Evolutionary conservation across 1,140 invertebrate species (phyloP), one percentile per base, ranked within the genome.

Genomic region (Lethrus apterus): DNA sequence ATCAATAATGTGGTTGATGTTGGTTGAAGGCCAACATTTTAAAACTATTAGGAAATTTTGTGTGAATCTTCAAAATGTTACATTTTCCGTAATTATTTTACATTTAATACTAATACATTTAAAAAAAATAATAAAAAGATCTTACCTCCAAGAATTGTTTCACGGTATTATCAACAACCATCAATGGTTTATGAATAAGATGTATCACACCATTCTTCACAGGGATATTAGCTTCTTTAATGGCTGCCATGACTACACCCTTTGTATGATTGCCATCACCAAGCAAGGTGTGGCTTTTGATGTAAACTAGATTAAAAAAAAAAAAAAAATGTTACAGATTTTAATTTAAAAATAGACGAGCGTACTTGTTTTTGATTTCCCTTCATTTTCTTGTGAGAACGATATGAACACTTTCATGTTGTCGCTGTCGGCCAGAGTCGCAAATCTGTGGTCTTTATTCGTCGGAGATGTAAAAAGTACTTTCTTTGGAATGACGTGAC

Each of bases 161-260:
- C 30, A 93, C 80, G 3, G 82, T 85, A 8, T 80, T 83, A 57
- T 93, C 89, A 19, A 93, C 84, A 24, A 93, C 80, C 83, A 93
- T 91, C 1, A 95, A 70, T 0, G 90, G 90, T 48, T 86, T 78
- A 48, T 89, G 84, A 56, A 94, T 94, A 17, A 95, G 74, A 71
- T 95, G 92, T 2, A 94, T 80, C 0, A 94, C 90, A 7, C 92
- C 91, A 61, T 94, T 94, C 58, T 80, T 81, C 3, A 94, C 86
- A 0, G 91, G 90, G 52, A 95, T 93, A 67, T 95, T 93, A n/a
- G 83, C 83, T 64, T 83, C 81, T 1, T 92, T 78, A 45, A 95
- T 88, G 65, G 91, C 84, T 2, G 89, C 83, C 13, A 91, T 58
- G 3, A 93, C 89, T 3, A 89, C 85, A 9, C 90, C 91, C 19